Evolutionary conservation across 2,888 invertebrate genomes (phyloP).

Genomic region (Silvanus unidentatus): DNA sequence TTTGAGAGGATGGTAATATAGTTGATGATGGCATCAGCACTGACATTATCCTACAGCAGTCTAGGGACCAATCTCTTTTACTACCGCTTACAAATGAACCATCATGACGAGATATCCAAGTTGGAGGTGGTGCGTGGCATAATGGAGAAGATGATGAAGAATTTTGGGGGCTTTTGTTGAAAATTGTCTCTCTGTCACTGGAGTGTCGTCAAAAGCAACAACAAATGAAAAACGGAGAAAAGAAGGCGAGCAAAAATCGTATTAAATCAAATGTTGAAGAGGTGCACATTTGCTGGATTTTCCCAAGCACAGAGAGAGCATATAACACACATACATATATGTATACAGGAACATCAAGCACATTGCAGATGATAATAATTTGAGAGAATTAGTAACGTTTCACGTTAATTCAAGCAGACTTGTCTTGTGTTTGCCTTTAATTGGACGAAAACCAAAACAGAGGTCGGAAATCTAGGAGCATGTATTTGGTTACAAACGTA

Average conservation of each 20-base stretch:
- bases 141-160: too few species aligned
- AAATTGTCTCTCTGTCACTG: too few species aligned
- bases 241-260: too few species aligned
- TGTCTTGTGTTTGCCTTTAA: conserved; percentile 47
- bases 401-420: conserved; percentile 45
- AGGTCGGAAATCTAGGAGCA: conserved; percentile 45
- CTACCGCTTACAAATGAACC: conserved; percentile 37
- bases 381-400: conserved; percentile 45
- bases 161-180: too few species aligned
- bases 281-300: conserved; percentile 8
- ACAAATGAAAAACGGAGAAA: too few species aligned
- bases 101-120: conserved; percentile 14
- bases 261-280: too few species aligned
- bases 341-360: conserved; percentile 29
- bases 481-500: conserved; percentile 43
- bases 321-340: too few species aligned
- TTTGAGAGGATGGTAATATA: conserved; percentile 46
- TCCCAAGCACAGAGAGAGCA: conserved; percentile 18
- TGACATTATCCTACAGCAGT: conserved; percentile 45
- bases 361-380: conserved; percentile 43
- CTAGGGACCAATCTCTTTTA: conserved; percentile 46
- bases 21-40: conserved; percentile 45
- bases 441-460: conserved; percentile 49
- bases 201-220: too few species aligned
- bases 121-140: too few species aligned